Evolutionary conservation across 1,140 invertebrate genomes (phyloP), one percentile per base, ranked within the genome.

Genomic region (Drosophila chauvacae): DNA sequence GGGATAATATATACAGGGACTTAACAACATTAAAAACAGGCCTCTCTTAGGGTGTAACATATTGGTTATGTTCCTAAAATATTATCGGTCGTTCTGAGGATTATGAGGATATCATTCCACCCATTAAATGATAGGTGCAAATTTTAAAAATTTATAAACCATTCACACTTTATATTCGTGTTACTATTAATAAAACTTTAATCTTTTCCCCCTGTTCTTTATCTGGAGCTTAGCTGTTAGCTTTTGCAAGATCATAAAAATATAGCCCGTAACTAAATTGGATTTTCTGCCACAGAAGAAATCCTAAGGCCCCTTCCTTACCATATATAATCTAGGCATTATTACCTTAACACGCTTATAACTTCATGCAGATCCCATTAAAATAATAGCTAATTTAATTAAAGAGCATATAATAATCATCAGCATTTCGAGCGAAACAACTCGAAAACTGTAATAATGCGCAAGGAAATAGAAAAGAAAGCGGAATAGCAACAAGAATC

Each of bases 381-480:
- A 61, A 80, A 69, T 87, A 77, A 70, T 81, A 28, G 41, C 48
- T 70, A 60, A 88, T 77, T 80, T 80, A 87, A 87, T 87, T 80
- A 87, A 53, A 65, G 74, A 81, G 74, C 61, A 58, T 68, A 57
- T 68, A 57, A 74, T 48, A 59, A 58, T 59, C 35, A 72, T 71
- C 44, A 72, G 41, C 68, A 70, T 47, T 71, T 70, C 37, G 33
- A 60, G 64, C 56, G 68, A 55, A 72, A 59, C 65, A 65, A 50
- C 60, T 41, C n/a, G 30, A 42, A 35, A 69, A 68, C 62, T 33
- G 62, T 69, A 69, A 45, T 61, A 81, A 57, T 33, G 55, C 41
- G 37, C 30, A 53, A 7, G 39, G 37, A 51, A 45, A 63, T n/a
- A 66, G 61, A 37, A 42, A 37, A 53, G 47, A 68, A 69, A 71